Conservation (phyloP, 2,888 invertebrate species). For the Gymnocheta viridis region DNA sequence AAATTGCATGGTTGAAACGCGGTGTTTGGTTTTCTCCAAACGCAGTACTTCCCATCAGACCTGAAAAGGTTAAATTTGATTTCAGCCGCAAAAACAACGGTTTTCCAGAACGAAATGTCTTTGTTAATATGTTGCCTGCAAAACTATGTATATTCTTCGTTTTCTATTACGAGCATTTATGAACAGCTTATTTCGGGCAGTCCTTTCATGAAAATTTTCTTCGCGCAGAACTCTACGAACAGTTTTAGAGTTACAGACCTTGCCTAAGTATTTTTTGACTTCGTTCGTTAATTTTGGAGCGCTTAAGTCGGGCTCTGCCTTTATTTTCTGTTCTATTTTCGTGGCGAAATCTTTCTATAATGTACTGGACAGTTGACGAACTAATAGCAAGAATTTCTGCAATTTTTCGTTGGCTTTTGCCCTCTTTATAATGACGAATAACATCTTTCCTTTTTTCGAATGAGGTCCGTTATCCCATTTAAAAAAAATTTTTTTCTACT, state of each 20-base stretch:
- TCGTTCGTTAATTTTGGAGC: too few relatives aligned
- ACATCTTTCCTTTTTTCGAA: constrained; percentile 23
- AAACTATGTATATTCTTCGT: constrained; percentile 9
- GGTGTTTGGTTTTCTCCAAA: constrained; percentile 20
- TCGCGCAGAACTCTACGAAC: too few relatives aligned
- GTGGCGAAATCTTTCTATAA: constrained; percentile 21
- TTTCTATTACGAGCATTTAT: too few relatives aligned
- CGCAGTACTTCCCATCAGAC: constrained; percentile 17
- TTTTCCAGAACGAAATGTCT: constrained; percentile 24
- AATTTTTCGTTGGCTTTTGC: constrained; percentile 12
- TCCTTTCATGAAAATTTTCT: too few relatives aligned
- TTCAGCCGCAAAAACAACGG: constrained; percentile 14
- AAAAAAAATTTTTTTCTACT: constrained; percentile 5
- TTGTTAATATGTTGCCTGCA: constrained; percentile 25
- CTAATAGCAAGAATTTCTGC: constrained; percentile 20
- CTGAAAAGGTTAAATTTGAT: constrained; percentile 22
- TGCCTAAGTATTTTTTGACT: too few relatives aligned
- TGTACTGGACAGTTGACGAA: constrained; percentile 22
- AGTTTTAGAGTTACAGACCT: too few relatives aligned
- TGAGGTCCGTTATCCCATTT: constrained; percentile 18
- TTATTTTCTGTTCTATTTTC: constrained; percentile 17
- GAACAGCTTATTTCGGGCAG: too few relatives aligned
- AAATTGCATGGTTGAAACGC: constrained; percentile 2
- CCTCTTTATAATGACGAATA: constrained; percentile 22
- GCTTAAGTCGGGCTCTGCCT: too few relatives aligned